Base-by-base conservation (phyloP, 2,113 vertebrate genomes). In the Ardeotis arabs region DNA sequence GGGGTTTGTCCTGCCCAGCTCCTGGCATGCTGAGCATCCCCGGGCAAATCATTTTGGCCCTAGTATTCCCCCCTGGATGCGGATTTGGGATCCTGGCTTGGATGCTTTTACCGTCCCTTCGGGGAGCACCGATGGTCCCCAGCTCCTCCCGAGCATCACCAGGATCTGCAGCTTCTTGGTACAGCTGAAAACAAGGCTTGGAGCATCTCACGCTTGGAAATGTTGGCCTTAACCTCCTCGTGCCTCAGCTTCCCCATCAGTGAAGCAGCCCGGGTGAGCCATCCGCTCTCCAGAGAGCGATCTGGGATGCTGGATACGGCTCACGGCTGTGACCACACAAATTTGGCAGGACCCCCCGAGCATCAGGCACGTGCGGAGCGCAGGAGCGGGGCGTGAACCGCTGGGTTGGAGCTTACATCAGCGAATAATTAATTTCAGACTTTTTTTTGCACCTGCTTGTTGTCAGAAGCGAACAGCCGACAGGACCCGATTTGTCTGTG, bases 211-310 rank as follows among this genome's bases (percentile, higher is more conserved):
- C 3, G 44, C 80, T 84, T 82, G 94, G 91, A 60, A 92, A 67
- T 4, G 44, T 89, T 45, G 35, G 92, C 95, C 96, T 96, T 96
- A 94, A 95, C 89, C 86, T 62, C 89, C 89, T 92, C 2, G 77
- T 97, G 96, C 94, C 96, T 96, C 96, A 66, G 92, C 93, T 95
- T 95, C 90, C 94, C 96, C 92, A 12, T 68, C 52, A 41, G 53
- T 31, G 87, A 39, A 66, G 12, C 4, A 73, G 59, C 73, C 28
- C 7, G 73, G 59, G 21, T 50, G 74, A 87, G 74, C 81, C 55
- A 5, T 7, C 19, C 58, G 47, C 56, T 3, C 49, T 76, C 58
- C 1, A 3, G 31, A 35, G 29, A 74, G 68, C 1, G 2, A 47
- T 24, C 72, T 37, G 7, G 72, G 50, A 52, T 3, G 4, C 76